Conservation (phyloP, 23 tunicate genomes). For the Pegea sp. region DNA sequence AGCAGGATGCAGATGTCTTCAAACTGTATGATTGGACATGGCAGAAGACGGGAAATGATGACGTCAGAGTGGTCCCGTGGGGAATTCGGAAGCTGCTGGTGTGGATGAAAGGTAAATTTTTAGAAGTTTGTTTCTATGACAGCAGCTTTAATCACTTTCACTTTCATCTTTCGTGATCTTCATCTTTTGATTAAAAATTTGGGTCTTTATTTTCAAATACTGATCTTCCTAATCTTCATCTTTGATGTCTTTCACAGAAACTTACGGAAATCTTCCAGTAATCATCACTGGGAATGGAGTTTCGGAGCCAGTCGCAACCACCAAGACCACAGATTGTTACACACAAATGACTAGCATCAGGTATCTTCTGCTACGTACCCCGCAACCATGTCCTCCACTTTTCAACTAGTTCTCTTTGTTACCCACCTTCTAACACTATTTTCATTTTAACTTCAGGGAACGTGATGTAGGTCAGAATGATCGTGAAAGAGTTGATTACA, state of each 20-base stretch:
- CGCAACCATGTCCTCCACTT: neutral
- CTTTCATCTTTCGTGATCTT: too few species aligned
- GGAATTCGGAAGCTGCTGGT: conserved; percentile 58
- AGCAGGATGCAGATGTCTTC: conserved; percentile 17
- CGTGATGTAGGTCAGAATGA: conserved; percentile 71
- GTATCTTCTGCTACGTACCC: neutral
- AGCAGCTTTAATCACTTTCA: too few species aligned
- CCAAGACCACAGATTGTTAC: conserved; percentile 23
- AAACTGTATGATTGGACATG: conserved; percentile 45
- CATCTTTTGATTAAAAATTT: too few species aligned
- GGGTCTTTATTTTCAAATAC: too few species aligned
- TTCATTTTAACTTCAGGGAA: conserved; percentile 7
- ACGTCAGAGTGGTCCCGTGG: conserved; percentile 68
- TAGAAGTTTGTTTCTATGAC: neutral
- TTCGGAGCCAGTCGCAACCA: conserved; percentile 37
- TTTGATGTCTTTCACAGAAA: conserved; percentile 21
- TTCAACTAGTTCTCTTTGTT: too few species aligned
- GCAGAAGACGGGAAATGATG: conserved; percentile 41
- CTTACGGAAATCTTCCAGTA: conserved; percentile 44
- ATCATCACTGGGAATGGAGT: conserved; percentile 66
- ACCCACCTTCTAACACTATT: neutral
- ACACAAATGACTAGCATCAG: too few species aligned
- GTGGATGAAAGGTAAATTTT: conserved; percentile 48
- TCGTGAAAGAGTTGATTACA: conserved; percentile 42
- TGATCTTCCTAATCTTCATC: too few species aligned